Evolutionary conservation across 2,113 vertebrate species (phyloP).

Genomic region (Anguilla rostrata): DNA sequence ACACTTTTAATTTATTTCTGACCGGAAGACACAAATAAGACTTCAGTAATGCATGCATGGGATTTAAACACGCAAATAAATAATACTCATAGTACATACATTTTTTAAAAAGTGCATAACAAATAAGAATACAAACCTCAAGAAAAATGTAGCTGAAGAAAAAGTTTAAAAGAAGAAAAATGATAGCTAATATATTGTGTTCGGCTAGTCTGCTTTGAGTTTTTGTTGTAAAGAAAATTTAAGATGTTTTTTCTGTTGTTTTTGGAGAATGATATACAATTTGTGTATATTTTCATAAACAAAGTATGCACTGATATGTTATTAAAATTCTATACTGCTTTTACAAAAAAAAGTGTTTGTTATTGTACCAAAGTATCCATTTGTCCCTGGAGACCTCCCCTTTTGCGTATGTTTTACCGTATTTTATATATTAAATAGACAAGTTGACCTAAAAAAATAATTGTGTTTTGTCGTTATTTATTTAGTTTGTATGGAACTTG

Average conservation of each 20-base stretch:
- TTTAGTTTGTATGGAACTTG: background rate
- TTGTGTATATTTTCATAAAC: slow-evolving; percentile 96
- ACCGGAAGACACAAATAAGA: slow-evolving; percentile 59
- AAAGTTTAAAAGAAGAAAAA: slow-evolving; percentile 69
- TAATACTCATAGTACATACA: slow-evolving; percentile 70
- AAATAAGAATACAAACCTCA: slow-evolving; percentile 78
- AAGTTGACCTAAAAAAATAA: slow-evolving; percentile 75
- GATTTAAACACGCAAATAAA: slow-evolving; percentile 66
- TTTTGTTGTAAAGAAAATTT: slow-evolving; percentile 72
- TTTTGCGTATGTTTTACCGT: slow-evolving; percentile 80
- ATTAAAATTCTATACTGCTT: slow-evolving; percentile 90
- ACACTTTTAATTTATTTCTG: slow-evolving; percentile 84
- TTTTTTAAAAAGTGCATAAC: slow-evolving; percentile 72
- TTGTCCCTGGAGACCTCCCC: slow-evolving; percentile 75
- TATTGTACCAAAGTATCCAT: slow-evolving; percentile 91
- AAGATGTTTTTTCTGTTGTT: slow-evolving; percentile 66
- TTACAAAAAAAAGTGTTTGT: slow-evolving; percentile 90
- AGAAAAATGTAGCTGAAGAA: slow-evolving; percentile 65
- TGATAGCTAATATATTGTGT: slow-evolving; percentile 94
- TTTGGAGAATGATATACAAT: slow-evolving; percentile 91
- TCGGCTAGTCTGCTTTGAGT: slow-evolving; percentile 83
- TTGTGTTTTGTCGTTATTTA: slow-evolving; percentile 41
- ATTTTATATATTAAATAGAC: slow-evolving; percentile 86
- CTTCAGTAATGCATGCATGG: slow-evolving; percentile 76
- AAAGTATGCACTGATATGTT: slow-evolving; percentile 96